A percentile compares a stretch with the other conserved stretches of the same genome.
These are phyloP conservation scores for Agapornis roseicollis DNA, from an alignment of 2,113 vertebrate genomes.

Conservation along the genomic window DNA sequence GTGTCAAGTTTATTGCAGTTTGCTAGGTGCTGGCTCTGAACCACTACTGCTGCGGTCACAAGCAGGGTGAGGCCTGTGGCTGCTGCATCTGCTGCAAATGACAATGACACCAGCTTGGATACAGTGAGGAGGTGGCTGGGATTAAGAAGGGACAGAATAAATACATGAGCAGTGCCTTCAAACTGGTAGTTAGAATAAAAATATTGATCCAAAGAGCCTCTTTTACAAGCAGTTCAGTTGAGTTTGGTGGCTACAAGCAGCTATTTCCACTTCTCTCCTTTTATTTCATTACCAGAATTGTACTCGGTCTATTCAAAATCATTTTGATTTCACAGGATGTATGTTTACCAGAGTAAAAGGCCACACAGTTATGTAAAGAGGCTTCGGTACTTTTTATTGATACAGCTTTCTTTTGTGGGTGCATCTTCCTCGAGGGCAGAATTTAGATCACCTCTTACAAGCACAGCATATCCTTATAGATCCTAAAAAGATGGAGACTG, in stretches of 20 bases:
- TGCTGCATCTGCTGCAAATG: neutral
- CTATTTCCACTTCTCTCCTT: neutral
- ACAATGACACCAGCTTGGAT: neutral
- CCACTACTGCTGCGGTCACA: rapidly evolving
- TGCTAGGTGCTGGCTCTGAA: neutral
- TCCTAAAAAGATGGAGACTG: neutral
- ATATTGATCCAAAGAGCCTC: neutral
- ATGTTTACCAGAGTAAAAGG: neutral
- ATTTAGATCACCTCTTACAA: neutral
- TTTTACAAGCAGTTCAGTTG: neutral
- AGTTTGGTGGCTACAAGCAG: neutral
- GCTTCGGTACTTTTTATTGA: neutral
- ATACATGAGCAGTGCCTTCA: neutral
- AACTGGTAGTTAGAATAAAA: neutral
- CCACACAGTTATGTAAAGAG: neutral
- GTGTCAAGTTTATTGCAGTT: neutral
- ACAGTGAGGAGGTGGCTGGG: neutral
- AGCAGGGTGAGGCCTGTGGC: neutral
- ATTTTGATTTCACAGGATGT: neutral
- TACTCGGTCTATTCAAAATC: neutral
- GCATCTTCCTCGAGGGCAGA: neutral
- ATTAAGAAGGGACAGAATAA: neutral
- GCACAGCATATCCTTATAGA: neutral
- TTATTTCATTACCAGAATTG: neutral
- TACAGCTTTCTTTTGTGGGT: neutral